Conservation (phyloP, 2,888 invertebrate genomes). For the Catocala fraxini region DNA sequence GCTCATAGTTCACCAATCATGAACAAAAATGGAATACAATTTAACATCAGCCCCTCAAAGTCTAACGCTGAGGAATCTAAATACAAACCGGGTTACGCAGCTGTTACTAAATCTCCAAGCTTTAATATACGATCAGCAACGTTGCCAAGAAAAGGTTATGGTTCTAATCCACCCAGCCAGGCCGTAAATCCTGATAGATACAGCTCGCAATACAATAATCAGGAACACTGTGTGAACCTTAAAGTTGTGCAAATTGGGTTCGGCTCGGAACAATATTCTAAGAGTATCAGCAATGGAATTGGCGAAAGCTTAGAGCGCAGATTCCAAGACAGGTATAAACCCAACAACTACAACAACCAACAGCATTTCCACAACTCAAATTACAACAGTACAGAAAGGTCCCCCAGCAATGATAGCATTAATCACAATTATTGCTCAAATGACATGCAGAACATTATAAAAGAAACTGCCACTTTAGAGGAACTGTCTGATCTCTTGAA, state of each 20-base stretch:
- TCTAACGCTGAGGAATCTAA: constrained; percentile 81
- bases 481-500: constrained; percentile 91
- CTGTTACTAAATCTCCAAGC: constrained; percentile 81
- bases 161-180: constrained; percentile 72
- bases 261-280: constrained; percentile 88
- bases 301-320: constrained; percentile 80
- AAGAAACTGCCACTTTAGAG: constrained; percentile 89
- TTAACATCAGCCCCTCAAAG: constrained; percentile 82
- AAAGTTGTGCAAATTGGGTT: constrained; percentile 89
- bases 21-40: constrained; percentile 87
- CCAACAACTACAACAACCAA: constrained; percentile 76
- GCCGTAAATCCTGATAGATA: constrained; percentile 83
- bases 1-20: constrained; percentile 85
- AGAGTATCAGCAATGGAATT: constrained; percentile 82
- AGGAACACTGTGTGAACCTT: constrained; percentile 85
- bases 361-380: constrained; percentile 79
- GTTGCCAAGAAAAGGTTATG: constrained; percentile 90
- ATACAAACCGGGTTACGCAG: constrained; percentile 74
- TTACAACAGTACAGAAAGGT: constrained; percentile 77
- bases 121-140: constrained; percentile 90
- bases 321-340: constrained; percentile 85
- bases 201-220: constrained; percentile 85
- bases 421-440: constrained; percentile 81
- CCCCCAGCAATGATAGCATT: constrained; percentile 80
- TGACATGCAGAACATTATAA: constrained; percentile 80